Conservation (phyloP, 23 tunicate genomes). For the Phallusia fumigata region DNA sequence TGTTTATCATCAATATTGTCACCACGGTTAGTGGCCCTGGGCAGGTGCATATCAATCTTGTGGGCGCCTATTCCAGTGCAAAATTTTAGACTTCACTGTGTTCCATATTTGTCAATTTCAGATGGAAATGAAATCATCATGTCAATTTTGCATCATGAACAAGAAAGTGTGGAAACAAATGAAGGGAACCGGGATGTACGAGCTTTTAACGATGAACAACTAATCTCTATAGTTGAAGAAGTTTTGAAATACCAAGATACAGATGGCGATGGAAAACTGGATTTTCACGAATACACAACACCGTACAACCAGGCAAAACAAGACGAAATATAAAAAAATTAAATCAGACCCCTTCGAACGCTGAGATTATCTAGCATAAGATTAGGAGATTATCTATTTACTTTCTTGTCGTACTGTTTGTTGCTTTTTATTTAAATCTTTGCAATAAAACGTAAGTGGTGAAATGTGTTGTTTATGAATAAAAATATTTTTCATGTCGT, state of each 20-base stretch:
- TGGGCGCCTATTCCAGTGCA: too few relatives aligned
- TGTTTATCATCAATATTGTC: too few relatives aligned
- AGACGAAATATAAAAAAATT: background rate
- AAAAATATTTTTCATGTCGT: too few relatives aligned
- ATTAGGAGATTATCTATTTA: too few relatives aligned
- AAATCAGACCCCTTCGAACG: background rate
- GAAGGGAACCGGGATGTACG: constrained; percentile 4
- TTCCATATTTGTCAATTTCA: too few relatives aligned
- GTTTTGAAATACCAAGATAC: constrained; percentile 62
- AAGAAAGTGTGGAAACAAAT: background rate
- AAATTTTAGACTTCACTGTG: background rate
- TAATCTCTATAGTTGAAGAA: constrained; percentile 46
- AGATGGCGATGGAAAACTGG: constrained; percentile 59
- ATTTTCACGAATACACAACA: constrained; percentile 53
- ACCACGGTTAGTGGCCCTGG: too few relatives aligned
- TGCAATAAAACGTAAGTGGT: too few relatives aligned
- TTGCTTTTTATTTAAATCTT: too few relatives aligned
- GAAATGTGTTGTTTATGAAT: too few relatives aligned
- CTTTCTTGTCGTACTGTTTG: too few relatives aligned
- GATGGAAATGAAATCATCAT: constrained; percentile 66
- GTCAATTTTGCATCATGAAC: constrained; percentile 59
- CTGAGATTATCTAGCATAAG: too few relatives aligned
- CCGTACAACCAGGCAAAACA: constrained; percentile 15
- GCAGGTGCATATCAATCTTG: too few relatives aligned
- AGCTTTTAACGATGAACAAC: constrained; percentile 46